Conservation (phyloP, 1,140 invertebrate species). For the Drosophila simulans region DNA sequence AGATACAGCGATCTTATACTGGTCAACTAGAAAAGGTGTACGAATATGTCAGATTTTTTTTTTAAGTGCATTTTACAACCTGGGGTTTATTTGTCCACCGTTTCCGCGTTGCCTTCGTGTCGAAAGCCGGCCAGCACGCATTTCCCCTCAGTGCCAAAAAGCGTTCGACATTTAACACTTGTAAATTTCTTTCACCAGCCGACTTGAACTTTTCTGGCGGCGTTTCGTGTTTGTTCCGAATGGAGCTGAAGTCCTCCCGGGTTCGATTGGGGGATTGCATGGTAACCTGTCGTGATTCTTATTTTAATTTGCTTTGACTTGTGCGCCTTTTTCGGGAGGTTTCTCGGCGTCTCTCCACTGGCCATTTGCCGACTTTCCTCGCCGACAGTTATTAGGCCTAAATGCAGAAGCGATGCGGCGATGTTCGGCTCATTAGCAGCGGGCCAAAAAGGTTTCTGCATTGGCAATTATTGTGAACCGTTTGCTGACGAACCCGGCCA, state of each 20-base stretch:
- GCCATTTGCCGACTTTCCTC: conserved; percentile 38
- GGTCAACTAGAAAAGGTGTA: too few species aligned
- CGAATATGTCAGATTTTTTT: neutral
- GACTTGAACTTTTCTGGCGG: conserved; percentile 54
- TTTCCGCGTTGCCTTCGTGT: conserved; percentile 74
- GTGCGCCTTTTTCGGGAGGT: conserved; percentile 73
- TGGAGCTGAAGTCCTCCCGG: conserved; percentile 21
- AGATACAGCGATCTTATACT: too few species aligned
- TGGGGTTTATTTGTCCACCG: conserved; percentile 71
- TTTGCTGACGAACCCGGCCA: conserved; percentile 15
- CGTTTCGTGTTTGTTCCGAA: conserved; percentile 67
- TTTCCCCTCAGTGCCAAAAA: conserved; percentile 62
- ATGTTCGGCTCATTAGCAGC: conserved; percentile 75
- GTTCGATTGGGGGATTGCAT: conserved; percentile 67
- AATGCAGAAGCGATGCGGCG: conserved; percentile 69
- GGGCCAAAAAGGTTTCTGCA: conserved; percentile 37
- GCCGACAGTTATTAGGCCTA: conserved; percentile 76
- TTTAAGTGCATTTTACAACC: conserved; percentile 9
- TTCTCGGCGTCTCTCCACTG: conserved; percentile 25
- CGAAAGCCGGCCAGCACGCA: conserved; percentile 70
- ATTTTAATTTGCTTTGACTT: conserved; percentile 83
- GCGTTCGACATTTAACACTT: conserved; percentile 81
- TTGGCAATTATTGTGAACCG: conserved; percentile 31
- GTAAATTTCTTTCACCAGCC: conserved; percentile 67
- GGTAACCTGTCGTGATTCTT: conserved; percentile 83